Base-by-base conservation (phyloP, 1,140 invertebrate species). In the Pantala flavescens region DNA sequence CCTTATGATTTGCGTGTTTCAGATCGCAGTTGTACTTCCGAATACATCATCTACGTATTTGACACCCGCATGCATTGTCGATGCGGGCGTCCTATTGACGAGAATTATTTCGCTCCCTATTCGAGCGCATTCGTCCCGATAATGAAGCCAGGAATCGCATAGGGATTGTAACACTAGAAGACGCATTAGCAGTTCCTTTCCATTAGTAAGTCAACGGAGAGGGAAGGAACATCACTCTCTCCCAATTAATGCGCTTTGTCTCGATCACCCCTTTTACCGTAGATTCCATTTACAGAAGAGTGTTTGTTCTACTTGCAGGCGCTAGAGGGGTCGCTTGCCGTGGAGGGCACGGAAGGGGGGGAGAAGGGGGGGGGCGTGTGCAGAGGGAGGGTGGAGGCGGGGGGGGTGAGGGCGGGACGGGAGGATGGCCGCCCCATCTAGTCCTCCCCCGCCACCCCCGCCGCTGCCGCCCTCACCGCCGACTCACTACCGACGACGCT, bases 111-210 rank as follows among this genome's bases (percentile, higher is more conserved):
- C 28, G 28, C 9, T 36, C 28, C 28, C 28, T 2, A 36, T 36
- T 36, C 9, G 2, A 5, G 28, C 28, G 28, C 28, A 36, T 36
- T 36, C 28, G 28, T 36, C 28, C 9, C 49, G 49, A 21, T 63
- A 63, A 63, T 21, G 49, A 63, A 63, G 49, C 49, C 49, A 63
- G 49, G 16, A 63, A 63, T 63, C 16, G 49, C 5, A 63, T 63
- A 3, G 49, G 49, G 49, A 63, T 16, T 63, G 49, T 19, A 63
- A 63, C 49, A 21, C 49, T 16, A 63, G 49, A 21, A 63, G 49
- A 63, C 49, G 49, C 49, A 63, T 63, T 63, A 63, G 49, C 49
- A 63, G 49, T 63, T 63, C 49, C 49, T 63, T 63, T 63, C 49
- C 49, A 63, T 63, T 63, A 63, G 49, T 21, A 21, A 63, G 49